Percentiles rank a stretch among this genome's conserved stretches.
Conservation (phyloP, 2,888 invertebrate species). For the Bombylius discolor region DNA sequence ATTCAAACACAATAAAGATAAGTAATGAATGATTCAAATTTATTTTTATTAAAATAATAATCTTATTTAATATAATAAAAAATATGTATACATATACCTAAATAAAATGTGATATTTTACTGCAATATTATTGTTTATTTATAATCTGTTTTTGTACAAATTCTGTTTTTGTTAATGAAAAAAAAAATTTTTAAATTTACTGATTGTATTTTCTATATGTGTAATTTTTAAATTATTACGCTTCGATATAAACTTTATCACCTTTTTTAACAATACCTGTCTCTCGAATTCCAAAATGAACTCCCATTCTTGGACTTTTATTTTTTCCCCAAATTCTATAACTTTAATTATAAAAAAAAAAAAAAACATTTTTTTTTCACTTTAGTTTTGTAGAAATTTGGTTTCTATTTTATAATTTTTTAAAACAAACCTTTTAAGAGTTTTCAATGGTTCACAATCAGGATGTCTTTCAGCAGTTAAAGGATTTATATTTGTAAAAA, state of each 20-base stretch:
- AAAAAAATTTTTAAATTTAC: too few species aligned
- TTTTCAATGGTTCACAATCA: conserved; percentile 48
- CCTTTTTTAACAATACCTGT: conserved; percentile 36
- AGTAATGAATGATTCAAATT: too few species aligned
- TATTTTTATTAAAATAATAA: too few species aligned
- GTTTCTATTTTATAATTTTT: too few species aligned
- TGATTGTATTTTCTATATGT: background rate
- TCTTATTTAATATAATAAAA: too few species aligned
- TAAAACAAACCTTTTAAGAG: conserved; percentile 41
- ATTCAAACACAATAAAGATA: too few species aligned
- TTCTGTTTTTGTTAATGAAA: too few species aligned
- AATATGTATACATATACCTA: too few species aligned
- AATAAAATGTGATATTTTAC: too few species aligned
- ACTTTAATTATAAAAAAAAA: background rate
- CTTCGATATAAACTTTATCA: conserved; percentile 40
- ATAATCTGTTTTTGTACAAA: too few species aligned
- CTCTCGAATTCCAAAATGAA: conserved; percentile 39
- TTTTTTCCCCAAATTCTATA: conserved; percentile 8
- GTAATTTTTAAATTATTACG: conserved; percentile 10
- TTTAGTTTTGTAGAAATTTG: too few species aligned
- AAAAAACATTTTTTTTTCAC: background rate
- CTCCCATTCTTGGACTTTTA: conserved; percentile 38
- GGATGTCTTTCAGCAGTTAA: conserved; percentile 48
- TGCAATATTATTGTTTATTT: too few species aligned
- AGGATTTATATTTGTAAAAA: conserved; percentile 53